A percentile compares a stretch with the other conserved stretches of the same genome.
Evolutionary conservation across 2,797 vertebrate genomes (phyloP).

Genomic region (Platyrinchus mystaceus): DNA sequence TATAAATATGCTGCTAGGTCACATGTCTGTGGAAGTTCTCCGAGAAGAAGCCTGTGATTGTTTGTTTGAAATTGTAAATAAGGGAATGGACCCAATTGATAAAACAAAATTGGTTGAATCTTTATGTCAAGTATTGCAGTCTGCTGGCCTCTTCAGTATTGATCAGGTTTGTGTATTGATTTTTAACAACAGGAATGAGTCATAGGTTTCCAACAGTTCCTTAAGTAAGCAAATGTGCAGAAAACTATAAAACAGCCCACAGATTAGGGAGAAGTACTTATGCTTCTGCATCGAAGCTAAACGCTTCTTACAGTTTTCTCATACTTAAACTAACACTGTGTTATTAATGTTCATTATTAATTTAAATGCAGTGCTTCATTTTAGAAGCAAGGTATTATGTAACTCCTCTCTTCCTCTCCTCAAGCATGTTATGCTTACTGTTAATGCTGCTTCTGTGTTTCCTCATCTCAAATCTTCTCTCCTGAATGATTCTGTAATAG

Average conservation of each 20-base stretch:
- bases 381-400: background rate
- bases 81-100: slow-evolving; percentile 96
- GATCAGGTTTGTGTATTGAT: slow-evolving; percentile 83
- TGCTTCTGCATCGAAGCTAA: background rate
- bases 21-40: slow-evolving; percentile 97
- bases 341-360: background rate
- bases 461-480: background rate
- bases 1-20: slow-evolving; percentile 94
- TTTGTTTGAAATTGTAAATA: slow-evolving; percentile 97
- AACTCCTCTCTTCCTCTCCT: background rate
- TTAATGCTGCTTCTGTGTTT: background rate
- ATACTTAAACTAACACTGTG: background rate
- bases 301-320: background rate
- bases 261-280: background rate
- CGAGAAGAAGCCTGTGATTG: slow-evolving; percentile 98
- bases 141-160: slow-evolving; percentile 94
- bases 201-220: background rate
- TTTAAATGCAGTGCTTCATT: background rate
- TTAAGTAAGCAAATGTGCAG: background rate
- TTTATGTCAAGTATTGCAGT: slow-evolving; percentile 91
- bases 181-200: background rate
- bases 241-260: background rate
- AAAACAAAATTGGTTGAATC: slow-evolving; percentile 98
- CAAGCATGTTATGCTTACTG: background rate
- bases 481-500: background rate